These are phyloP conservation scores for Festucalex cinctus DNA, from an alignment of 2,113 vertebrate species.

Conservation along the genomic window DNA sequence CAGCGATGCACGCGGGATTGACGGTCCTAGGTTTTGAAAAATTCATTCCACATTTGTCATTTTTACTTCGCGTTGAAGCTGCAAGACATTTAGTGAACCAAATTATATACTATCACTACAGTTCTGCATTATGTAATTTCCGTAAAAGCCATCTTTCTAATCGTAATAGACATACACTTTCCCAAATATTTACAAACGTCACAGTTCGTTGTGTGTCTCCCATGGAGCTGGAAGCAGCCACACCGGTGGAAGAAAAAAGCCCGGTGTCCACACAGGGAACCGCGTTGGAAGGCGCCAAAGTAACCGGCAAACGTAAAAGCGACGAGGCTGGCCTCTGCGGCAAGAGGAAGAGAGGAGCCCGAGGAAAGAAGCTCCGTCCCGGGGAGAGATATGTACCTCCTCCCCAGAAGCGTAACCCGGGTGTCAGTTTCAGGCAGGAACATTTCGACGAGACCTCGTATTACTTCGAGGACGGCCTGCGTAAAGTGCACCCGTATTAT, in stretches of 20 bases:
- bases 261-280: background rate
- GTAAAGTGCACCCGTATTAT: constrained; percentile 90
- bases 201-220: background rate
- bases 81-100: background rate
- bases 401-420: constrained; percentile 81
- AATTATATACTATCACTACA: background rate
- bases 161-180: background rate
- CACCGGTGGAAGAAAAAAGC: constrained; percentile 4
- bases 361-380: constrained; percentile 56
- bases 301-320: constrained; percentile 67
- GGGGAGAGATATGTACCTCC: constrained; percentile 85
- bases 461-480: constrained; percentile 88
- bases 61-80: background rate
- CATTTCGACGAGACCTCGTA: constrained; percentile 90
- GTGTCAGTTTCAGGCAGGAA: constrained; percentile 83
- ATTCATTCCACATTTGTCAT: background rate
- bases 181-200: background rate
- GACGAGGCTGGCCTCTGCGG: constrained; percentile 30
- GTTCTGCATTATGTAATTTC: background rate
- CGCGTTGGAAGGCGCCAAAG: background rate
- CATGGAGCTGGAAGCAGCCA: constrained; percentile 47
- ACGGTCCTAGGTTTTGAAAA: background rate
- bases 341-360: constrained; percentile 60
- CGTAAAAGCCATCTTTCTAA: background rate
- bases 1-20: constrained; percentile 42